Conservation (phyloP, 1,140 invertebrate species). For the Tetranychus urticae region DNA sequence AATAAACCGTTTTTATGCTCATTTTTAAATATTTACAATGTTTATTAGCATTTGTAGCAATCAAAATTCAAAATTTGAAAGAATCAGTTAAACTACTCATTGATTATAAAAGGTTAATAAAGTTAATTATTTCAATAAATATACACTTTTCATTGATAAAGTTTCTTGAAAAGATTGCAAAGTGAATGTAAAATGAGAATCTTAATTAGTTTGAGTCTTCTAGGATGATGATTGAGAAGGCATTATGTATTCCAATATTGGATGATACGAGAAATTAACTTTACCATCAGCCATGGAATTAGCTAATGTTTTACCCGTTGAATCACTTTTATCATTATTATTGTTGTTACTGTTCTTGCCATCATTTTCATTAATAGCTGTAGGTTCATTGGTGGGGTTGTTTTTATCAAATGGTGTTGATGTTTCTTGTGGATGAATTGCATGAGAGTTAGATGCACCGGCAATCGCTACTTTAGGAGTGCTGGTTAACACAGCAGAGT, state of each 20-base stretch:
- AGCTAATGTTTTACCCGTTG: neutral
- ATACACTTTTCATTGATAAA: too few relatives aligned
- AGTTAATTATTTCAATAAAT: too few relatives aligned
- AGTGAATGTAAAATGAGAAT: too few relatives aligned
- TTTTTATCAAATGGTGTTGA: neutral
- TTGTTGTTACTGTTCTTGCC: too few relatives aligned
- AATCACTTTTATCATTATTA: neutral
- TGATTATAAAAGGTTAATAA: too few relatives aligned
- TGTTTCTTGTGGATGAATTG: neutral
- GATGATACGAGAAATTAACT: conserved; percentile 15
- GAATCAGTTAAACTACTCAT: too few relatives aligned
- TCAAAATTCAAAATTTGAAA: too few relatives aligned
- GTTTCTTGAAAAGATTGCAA: too few relatives aligned
- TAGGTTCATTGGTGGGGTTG: neutral
- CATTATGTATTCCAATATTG: conserved; percentile 13
- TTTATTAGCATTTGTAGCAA: too few relatives aligned
- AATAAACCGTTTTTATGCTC: too few relatives aligned
- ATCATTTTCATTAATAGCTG: neutral
- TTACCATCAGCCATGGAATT: neutral
- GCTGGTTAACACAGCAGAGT: too few relatives aligned
- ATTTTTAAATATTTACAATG: too few relatives aligned
- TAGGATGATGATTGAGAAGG: neutral
- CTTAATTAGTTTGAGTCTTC: neutral
- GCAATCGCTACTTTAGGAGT: neutral
- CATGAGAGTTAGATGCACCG: neutral